phyloP scores from a whole-genome alignment of 1,140 invertebrate species.

The Mamestra configurata region DNA sequence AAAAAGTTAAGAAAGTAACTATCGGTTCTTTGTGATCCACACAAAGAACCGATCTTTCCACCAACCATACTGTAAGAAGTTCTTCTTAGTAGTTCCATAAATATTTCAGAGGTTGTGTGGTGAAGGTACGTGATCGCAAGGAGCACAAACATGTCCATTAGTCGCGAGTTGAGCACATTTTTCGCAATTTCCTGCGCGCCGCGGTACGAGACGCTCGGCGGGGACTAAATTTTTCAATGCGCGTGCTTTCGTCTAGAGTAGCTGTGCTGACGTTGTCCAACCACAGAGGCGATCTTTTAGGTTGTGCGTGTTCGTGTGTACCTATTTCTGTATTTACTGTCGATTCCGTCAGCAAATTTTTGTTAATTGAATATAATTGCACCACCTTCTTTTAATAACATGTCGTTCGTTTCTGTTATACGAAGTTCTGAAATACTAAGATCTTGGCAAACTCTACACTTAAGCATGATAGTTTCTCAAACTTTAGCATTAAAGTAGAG shows the following conservation, averaged over 20 bases:
- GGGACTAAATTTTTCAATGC: slow-evolving; percentile 57
- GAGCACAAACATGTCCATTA: slow-evolving; percentile 52
- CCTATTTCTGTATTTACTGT: background rate
- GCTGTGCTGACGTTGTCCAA: slow-evolving; percentile 50
- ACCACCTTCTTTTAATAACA: too few species aligned
- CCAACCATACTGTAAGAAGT: background rate
- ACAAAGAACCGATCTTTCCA: too few species aligned
- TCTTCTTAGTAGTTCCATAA: slow-evolving; percentile 2
- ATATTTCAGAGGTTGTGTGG: slow-evolving; percentile 40
- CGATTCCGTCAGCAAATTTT: too few species aligned
- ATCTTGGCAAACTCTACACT: too few species aligned
- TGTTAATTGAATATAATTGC: too few species aligned
- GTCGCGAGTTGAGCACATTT: slow-evolving; percentile 44
- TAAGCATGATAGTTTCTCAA: too few species aligned
- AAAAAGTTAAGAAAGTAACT: too few species aligned
- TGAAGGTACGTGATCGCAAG: slow-evolving; percentile 7
- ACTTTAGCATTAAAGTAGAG: too few species aligned
- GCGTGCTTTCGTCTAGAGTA: slow-evolving; percentile 56
- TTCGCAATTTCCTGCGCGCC: slow-evolving; percentile 49
- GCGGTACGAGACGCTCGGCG: background rate
- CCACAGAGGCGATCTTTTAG: background rate
- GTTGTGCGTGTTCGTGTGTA: background rate
- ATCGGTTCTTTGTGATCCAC: too few species aligned
- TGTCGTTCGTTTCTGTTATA: too few species aligned
- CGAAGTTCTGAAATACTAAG: too few species aligned